A percentile compares a stretch with the other conserved stretches of the same genome.
These are phyloP conservation scores for Hydrolagus colliei DNA, from an alignment of 2,797 vertebrate species.

Conservation along the genomic window DNA sequence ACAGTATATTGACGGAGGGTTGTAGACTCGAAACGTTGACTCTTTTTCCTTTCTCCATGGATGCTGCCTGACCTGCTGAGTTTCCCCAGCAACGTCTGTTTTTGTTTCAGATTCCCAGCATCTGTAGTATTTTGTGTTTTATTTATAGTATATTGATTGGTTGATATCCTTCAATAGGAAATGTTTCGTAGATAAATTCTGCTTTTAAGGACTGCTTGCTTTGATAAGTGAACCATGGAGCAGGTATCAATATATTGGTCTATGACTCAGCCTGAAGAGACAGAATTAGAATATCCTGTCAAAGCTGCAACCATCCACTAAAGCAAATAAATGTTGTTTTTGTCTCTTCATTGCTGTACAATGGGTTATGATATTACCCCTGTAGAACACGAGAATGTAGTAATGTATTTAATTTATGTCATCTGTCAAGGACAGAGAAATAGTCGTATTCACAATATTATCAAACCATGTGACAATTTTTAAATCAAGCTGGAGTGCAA, in stretches of 20 bases:
- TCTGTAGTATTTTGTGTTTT: too few species aligned
- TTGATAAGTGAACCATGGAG: background rate
- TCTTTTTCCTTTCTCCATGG: too few species aligned
- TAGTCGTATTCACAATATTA: constrained; percentile 7
- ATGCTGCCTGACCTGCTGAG: too few species aligned
- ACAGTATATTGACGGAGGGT: too few species aligned
- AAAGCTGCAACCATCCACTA: background rate
- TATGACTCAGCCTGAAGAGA: background rate
- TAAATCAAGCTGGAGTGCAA: background rate
- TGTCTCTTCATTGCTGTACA: constrained; percentile 1
- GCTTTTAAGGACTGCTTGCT: background rate
- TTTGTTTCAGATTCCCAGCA: too few species aligned
- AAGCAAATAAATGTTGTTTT: background rate
- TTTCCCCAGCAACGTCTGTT: too few species aligned
- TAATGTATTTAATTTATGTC: background rate
- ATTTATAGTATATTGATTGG: too few species aligned
- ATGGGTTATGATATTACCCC: background rate
- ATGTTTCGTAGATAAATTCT: too few species aligned
- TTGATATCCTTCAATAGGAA: too few species aligned
- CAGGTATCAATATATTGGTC: background rate
- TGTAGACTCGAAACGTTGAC: too few species aligned
- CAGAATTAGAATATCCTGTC: background rate
- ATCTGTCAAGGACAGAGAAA: background rate
- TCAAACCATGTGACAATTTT: background rate
- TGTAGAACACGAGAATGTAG: background rate